These are phyloP conservation scores for Phocoena phocoena DNA, from an alignment of 2,113 vertebrate genomes.

Conservation along the genomic window DNA sequence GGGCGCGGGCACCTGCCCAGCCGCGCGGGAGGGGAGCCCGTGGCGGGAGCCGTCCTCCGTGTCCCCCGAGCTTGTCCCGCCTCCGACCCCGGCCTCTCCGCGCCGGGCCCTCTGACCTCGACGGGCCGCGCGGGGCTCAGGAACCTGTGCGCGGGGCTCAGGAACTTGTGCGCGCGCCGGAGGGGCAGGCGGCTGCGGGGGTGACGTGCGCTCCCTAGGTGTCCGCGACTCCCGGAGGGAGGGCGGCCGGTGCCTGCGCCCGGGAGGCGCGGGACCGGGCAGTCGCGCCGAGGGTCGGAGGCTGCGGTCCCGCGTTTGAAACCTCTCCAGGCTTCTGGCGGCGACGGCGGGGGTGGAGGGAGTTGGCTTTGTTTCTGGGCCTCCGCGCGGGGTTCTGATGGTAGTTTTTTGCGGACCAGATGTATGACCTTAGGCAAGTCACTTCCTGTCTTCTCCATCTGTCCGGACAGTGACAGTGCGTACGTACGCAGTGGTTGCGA, in stretches of 20 bases:
- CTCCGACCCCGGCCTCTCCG: neutral
- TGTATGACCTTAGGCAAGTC: constrained; percentile 19
- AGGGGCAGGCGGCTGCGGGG: neutral
- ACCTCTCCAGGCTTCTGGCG: neutral
- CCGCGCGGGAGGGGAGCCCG: neutral
- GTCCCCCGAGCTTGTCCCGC: neutral
- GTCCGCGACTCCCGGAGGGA: neutral
- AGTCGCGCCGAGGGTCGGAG: accelerated
- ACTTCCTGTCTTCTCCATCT: neutral
- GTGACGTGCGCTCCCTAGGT: neutral
- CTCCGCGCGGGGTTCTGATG: neutral
- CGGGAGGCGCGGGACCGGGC: neutral
- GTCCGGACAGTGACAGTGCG: neutral
- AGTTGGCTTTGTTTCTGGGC: neutral
- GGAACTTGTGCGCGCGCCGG: neutral
- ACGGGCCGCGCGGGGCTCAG: neutral
- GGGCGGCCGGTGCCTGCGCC: neutral
- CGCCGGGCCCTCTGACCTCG: neutral
- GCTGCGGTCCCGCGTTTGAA: neutral
- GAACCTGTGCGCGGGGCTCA: neutral
- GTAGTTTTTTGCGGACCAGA: neutral
- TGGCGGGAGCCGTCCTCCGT: neutral
- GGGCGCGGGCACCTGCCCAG: constrained; percentile 47
- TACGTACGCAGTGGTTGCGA: neutral
- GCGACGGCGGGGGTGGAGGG: too few relatives aligned